Evolutionary conservation across 1,140 invertebrate species (phyloP).

Genomic region (Lethrus apterus): DNA sequence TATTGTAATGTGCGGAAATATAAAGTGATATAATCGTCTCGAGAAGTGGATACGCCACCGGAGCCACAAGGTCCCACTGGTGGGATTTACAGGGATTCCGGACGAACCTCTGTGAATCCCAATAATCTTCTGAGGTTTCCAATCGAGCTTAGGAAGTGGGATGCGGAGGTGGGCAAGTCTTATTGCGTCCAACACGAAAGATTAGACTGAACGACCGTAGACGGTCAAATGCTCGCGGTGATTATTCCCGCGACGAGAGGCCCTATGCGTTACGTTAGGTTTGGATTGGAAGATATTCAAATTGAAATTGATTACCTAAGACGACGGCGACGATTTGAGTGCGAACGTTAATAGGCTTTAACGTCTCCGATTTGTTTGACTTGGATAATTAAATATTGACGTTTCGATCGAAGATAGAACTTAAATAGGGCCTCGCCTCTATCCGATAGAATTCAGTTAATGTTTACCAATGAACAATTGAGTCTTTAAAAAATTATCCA

Average conservation of each 20-base stretch:
- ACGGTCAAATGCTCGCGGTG: constrained; percentile 20
- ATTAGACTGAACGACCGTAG: constrained; percentile 24
- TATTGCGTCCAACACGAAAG: constrained; percentile 31
- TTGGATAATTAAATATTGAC: too few species aligned
- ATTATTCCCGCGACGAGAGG: constrained; percentile 11
- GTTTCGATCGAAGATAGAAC: too few species aligned
- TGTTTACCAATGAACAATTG: too few species aligned
- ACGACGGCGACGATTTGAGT: too few species aligned
- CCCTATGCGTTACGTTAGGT: constrained; percentile 3
- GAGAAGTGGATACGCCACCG: too few species aligned
- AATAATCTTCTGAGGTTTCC: constrained; percentile 33
- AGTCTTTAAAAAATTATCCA: too few species aligned
- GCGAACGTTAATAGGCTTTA: too few species aligned
- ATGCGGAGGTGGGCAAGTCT: constrained; percentile 27
- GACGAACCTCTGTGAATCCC: constrained; percentile 26
- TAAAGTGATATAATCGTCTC: too few species aligned
- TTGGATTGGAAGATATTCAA: constrained; percentile 10
- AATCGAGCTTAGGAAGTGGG: constrained; percentile 32
- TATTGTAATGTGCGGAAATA: too few species aligned
- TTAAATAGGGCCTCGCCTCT: too few species aligned
- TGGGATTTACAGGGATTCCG: constrained; percentile 21
- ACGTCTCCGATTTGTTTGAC: too few species aligned
- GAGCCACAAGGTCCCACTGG: constrained; percentile 20
- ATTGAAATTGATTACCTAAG: constrained; percentile 14
- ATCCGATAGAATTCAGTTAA: too few species aligned